These are phyloP conservation scores for Eupeodes latifasciatus DNA, from an alignment of 2,888 invertebrate species.

Conservation along the genomic window DNA sequence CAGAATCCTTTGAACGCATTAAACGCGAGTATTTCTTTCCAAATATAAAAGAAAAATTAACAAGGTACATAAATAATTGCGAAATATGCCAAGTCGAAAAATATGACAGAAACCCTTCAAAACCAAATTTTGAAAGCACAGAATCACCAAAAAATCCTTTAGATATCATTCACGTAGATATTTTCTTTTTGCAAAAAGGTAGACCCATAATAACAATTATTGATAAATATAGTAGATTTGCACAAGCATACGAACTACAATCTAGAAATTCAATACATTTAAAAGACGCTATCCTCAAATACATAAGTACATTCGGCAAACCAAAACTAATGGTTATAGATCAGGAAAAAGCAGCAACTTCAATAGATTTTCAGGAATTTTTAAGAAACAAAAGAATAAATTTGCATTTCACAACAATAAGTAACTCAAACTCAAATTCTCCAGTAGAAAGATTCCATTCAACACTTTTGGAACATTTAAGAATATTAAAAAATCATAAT, in stretches of 20 bases:
- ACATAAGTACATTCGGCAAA: slow-evolving; percentile 24
- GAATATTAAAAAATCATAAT: slow-evolving; percentile 12
- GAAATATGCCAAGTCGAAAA: not conserved
- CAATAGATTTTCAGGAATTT: slow-evolving; percentile 33
- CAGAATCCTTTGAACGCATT: not conserved
- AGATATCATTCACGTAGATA: slow-evolving; percentile 30
- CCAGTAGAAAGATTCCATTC: slow-evolving; percentile 5
- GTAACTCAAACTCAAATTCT: slow-evolving; percentile 4
- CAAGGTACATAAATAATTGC: not conserved
- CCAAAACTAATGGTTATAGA: slow-evolving; percentile 25
- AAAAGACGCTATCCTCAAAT: slow-evolving; percentile 33
- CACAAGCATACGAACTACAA: slow-evolving; percentile 14
- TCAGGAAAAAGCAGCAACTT: slow-evolving; percentile 19
- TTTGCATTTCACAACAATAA: not conserved
- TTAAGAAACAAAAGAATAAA: slow-evolving; percentile 19
- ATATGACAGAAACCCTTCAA: not conserved
- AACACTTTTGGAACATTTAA: slow-evolving; percentile 5
- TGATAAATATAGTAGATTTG: slow-evolving; percentile 26
- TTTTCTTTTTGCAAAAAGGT: slow-evolving; percentile 30
- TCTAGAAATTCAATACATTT: slow-evolving; percentile 26
- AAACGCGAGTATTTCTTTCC: not conserved
- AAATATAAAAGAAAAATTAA: not conserved
- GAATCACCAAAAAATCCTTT: slow-evolving; percentile 3
- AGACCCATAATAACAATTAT: slow-evolving; percentile 9
- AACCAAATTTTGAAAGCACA: not conserved